A percentile compares a stretch with the other conserved stretches of the same genome.
These are phyloP conservation scores for Beaufortia kweichowensis DNA, from an alignment of 2,113 vertebrate genomes.

Conservation along the genomic window DNA sequence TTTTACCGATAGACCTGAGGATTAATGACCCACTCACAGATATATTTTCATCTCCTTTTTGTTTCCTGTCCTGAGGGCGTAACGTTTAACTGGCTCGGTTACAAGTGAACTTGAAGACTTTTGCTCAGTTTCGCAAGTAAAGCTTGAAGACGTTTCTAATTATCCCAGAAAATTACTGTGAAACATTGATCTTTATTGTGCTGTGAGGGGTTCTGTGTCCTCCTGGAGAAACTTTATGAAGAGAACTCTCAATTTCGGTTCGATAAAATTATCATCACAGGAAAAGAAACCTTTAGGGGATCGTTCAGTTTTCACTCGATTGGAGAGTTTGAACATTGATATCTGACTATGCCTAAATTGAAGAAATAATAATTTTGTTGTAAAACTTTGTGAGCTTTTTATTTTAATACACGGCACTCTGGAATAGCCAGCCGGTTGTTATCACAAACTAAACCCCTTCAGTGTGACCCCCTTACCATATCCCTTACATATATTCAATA, in stretches of 20 bases:
- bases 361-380: neutral
- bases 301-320: neutral
- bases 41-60: neutral
- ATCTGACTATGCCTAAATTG: slow-evolving; percentile 46
- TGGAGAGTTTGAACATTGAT: slow-evolving; percentile 55
- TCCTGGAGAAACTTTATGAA: slow-evolving; percentile 72
- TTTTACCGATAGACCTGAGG: neutral
- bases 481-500: no score
- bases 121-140: slow-evolving; percentile 26
- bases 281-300: slow-evolving; percentile 45
- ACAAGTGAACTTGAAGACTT: slow-evolving; percentile 11
- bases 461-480: no score
- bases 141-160: slow-evolving; percentile 43
- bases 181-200: slow-evolving; percentile 52
- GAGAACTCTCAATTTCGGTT: slow-evolving; percentile 74
- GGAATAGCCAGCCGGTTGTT: no score
- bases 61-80: neutral
- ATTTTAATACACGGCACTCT: no score
- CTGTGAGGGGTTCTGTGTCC: slow-evolving; percentile 72
- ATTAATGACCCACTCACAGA: neutral
- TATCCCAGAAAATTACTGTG: slow-evolving; percentile 52
- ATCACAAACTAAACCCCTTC: no score
- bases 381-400: no score
- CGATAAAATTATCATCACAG: slow-evolving; percentile 65
- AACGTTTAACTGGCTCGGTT: slow-evolving; percentile 1